These are phyloP conservation scores for Parazoanthus swiftii DNA, from an alignment of 92 coral and sea anemone genomes.

Conservation along the genomic window DNA sequence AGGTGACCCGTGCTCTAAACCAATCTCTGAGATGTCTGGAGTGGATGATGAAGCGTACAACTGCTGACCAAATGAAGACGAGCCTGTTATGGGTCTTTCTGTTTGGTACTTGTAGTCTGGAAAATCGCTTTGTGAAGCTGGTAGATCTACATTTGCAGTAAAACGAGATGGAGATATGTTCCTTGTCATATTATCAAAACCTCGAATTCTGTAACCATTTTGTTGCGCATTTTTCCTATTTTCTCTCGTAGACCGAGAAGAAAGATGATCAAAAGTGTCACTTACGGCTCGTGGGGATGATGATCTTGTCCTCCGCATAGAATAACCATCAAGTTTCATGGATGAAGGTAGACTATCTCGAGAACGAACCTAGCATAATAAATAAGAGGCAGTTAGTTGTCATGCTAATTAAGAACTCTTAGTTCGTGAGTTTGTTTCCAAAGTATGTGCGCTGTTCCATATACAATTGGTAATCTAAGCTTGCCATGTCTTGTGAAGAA, in stretches of 20 bases:
- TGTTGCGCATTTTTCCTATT: neutral
- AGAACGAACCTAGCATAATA: slow-evolving; percentile 10
- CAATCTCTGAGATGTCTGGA: neutral
- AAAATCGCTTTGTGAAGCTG: neutral
- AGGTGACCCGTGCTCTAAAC: neutral
- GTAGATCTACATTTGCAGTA: neutral
- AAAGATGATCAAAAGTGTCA: neutral
- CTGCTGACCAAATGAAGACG: neutral
- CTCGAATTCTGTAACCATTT: neutral
- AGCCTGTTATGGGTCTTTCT: neutral
- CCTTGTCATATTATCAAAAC: neutral
- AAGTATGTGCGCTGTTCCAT: too few species aligned
- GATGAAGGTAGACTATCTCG: neutral
- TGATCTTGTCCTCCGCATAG: neutral
- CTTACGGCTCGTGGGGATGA: neutral
- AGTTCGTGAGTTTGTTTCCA: too few species aligned
- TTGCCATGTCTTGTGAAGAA: too few species aligned
- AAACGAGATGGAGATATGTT: neutral
- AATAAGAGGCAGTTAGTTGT: neutral
- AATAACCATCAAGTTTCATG: neutral
- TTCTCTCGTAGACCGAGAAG: neutral
- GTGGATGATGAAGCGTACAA: neutral
- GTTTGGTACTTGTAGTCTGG: neutral
- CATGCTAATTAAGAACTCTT: slow-evolving; percentile 10
- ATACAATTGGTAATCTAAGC: too few species aligned